Conservation (phyloP, 2,113 vertebrate genomes). For the Menura novaehollandiae region DNA sequence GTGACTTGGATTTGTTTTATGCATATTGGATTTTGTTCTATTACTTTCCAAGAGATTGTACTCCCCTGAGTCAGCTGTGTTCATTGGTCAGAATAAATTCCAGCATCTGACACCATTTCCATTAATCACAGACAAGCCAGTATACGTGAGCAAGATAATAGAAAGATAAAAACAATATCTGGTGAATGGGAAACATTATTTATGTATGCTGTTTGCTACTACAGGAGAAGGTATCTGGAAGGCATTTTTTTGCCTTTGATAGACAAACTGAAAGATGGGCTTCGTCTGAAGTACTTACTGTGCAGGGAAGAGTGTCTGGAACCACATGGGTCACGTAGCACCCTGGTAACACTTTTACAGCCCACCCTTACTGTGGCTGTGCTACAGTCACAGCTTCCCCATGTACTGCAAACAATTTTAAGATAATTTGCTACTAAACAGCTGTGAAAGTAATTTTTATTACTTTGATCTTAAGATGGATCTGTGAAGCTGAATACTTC, state of each 20-base stretch:
- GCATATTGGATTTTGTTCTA: constrained; percentile 78
- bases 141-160: constrained; percentile 69
- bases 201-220: constrained; percentile 58
- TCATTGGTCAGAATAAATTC: constrained; percentile 82
- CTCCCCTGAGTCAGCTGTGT: constrained; percentile 77
- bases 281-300: neutral
- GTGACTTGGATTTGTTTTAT: constrained; percentile 76
- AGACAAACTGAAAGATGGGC: neutral
- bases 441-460: constrained; percentile 13
- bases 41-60: constrained; percentile 74
- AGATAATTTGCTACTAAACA: neutral
- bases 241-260: constrained; percentile 7
- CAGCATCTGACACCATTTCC: constrained; percentile 75
- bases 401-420: neutral
- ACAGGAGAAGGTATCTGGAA: neutral
- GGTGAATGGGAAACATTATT: constrained; percentile 42
- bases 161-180: constrained; percentile 61
- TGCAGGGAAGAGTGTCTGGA: neutral
- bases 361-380: neutral
- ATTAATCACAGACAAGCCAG: constrained; percentile 76
- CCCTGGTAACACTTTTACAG: neutral
- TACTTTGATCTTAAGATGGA: neutral
- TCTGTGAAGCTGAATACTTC: neutral
- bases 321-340: neutral
- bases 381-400: neutral